Evolutionary conservation across 1,140 invertebrate species (phyloP), one percentile per base, ranked within the genome.

Genomic region (Drosophila bocki): DNA sequence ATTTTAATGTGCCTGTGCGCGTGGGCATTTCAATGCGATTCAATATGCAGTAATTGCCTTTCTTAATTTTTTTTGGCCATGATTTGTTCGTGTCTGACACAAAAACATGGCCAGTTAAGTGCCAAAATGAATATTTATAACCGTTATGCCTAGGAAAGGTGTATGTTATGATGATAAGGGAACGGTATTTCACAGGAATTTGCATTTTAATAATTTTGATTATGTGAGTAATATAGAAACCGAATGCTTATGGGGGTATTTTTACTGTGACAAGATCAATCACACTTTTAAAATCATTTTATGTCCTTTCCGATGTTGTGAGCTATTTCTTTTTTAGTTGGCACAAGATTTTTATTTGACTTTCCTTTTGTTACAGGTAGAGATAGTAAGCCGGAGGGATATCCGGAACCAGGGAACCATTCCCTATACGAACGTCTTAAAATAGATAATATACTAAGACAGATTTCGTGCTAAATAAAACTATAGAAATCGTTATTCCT

Each of bases 1-100:
- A 35, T 60, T 17, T 60, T 50, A 45, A 26, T 58, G 50, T 62
- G 26, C 45, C 12, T 56, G 50, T 64, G 45, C 68, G 50, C 60
- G 77, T 56, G 68, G 64, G 41, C 60, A 74, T 71, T 88, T 83
- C 68, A 80, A 77, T 87, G 41, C 60, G 54, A 80, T 83, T 83
- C 64, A 80, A 80, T 88, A 88, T 87, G 72, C 84, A 84, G 84
- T 88, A 87, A 87, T 87, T 87, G 77, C 59, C 47, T 51, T 59
- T 56, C 68, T 87, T 88, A 69, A 80, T 87, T 87, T 80, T 79
- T 54, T 54, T 51, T 17, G 80, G 71, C 59, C 83, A 88, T 88
- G 83, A 87, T 87, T 86, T 80, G 70, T 63, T 57, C 81, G 78
- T 67, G 71, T 75, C 75, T 75, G 63, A 44, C 69, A 65, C 71